Evolutionary conservation across 2,888 invertebrate genomes (phyloP).

Genomic region (Cantharis rufa): DNA sequence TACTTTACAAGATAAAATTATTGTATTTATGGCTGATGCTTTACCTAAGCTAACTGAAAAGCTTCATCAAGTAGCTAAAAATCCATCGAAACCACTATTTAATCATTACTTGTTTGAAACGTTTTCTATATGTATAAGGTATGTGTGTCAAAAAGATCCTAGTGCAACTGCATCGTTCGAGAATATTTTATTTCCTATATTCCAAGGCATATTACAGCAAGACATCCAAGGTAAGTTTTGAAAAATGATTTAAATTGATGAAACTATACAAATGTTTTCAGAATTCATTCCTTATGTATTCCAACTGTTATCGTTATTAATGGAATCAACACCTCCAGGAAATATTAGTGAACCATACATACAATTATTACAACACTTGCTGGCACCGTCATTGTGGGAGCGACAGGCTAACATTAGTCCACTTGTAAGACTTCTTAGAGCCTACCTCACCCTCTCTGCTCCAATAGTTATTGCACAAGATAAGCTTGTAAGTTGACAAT

Average conservation of each 20-base stretch:
- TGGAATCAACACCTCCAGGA: slow-evolving; percentile 68
- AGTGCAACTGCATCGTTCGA: slow-evolving; percentile 86
- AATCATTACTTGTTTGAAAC: slow-evolving; percentile 99
- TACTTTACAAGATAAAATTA: slow-evolving; percentile 76
- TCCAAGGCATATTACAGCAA: slow-evolving; percentile 91
- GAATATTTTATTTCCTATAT: slow-evolving; percentile 90
- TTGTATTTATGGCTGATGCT: slow-evolving; percentile 79
- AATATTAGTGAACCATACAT: slow-evolving; percentile 82
- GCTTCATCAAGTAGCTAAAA: slow-evolving; percentile 81
- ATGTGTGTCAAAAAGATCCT: slow-evolving; percentile 79
- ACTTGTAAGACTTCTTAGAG: slow-evolving; percentile 86
- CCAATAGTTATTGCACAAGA: slow-evolving; percentile 69
- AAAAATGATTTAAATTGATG: background rate
- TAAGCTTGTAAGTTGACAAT: slow-evolving; percentile 65
- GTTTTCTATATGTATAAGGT: slow-evolving; percentile 85
- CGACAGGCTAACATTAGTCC: slow-evolving; percentile 92
- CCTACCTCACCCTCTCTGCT: slow-evolving; percentile 77
- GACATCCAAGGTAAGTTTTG: slow-evolving; percentile 83
- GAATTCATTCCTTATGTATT: slow-evolving; percentile 99
- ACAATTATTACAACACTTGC: slow-evolving; percentile 84
- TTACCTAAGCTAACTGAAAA: slow-evolving; percentile 85
- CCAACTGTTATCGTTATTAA: slow-evolving; percentile 90
- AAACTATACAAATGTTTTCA: slow-evolving; percentile 47
- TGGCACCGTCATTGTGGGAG: slow-evolving; percentile 93
- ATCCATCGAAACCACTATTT: slow-evolving; percentile 95